phyloP scores from a whole-genome alignment of 2,113 vertebrate genomes.

The Tachuris rubrigastra region DNA sequence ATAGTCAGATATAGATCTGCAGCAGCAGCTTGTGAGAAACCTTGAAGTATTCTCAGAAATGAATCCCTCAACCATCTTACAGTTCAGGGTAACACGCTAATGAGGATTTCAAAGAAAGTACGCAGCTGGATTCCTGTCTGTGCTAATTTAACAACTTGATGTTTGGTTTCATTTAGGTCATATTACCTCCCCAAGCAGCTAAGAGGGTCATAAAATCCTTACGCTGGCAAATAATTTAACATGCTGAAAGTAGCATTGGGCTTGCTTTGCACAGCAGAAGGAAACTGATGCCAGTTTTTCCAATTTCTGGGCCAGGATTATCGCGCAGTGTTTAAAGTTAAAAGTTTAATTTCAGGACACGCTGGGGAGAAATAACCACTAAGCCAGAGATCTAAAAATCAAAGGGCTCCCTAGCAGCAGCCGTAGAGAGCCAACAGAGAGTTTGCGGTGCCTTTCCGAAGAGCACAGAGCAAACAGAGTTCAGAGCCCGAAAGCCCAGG shows the following conservation, averaged over 20 bases:
- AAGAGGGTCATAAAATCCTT: neutral
- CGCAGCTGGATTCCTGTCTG: conserved; percentile 35
- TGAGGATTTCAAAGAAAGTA: conserved; percentile 49
- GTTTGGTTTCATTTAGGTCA: conserved; percentile 7
- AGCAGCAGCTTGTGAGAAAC: conserved; percentile 56
- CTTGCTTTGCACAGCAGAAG: neutral
- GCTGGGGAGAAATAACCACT: neutral
- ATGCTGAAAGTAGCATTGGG: neutral
- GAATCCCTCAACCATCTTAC: conserved; percentile 7
- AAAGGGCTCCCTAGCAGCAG: neutral
- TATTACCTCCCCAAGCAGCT: neutral
- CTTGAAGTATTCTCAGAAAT: conserved; percentile 66
- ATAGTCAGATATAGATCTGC: conserved; percentile 65
- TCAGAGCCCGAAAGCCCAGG: neutral
- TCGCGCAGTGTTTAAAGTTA: neutral
- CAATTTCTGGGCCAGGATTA: neutral
- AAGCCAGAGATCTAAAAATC: neutral
- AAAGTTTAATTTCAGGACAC: neutral
- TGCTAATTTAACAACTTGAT: conserved; percentile 2
- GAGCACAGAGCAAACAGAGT: neutral
- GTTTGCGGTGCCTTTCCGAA: neutral
- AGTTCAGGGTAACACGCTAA: conserved; percentile 13
- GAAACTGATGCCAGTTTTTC: conserved; percentile 32
- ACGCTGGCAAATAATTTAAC: neutral
- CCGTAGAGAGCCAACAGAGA: neutral